These are phyloP conservation scores for Oceanites oceanicus DNA, from an alignment of 2,113 vertebrate species.

Conservation along the genomic window DNA sequence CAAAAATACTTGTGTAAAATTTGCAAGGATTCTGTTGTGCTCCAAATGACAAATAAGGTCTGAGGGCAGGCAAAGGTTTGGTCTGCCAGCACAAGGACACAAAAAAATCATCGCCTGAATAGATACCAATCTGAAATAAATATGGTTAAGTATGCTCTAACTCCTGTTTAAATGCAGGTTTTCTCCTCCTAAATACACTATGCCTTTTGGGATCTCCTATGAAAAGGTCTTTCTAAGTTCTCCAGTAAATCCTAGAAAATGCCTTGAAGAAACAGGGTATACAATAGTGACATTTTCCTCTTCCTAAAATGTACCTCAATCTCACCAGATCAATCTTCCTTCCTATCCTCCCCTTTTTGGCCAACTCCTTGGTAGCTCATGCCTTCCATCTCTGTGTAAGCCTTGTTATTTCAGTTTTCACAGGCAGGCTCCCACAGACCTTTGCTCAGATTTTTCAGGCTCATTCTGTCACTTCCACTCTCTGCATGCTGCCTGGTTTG, in stretches of 20 bases:
- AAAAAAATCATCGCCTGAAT: neutral
- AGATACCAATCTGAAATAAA: neutral
- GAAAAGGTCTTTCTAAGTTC: neutral
- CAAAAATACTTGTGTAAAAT: neutral
- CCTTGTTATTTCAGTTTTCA: neutral
- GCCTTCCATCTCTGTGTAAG: neutral
- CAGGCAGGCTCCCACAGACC: neutral
- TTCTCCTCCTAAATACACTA: neutral
- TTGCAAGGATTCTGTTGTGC: neutral
- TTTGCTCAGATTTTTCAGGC: neutral
- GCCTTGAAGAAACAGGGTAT: neutral
- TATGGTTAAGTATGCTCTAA: neutral
- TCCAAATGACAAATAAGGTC: neutral
- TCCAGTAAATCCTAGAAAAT: neutral
- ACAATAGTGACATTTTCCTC: neutral
- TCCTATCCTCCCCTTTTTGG: neutral
- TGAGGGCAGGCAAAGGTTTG: neutral
- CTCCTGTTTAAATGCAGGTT: neutral
- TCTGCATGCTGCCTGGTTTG: neutral
- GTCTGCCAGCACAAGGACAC: neutral
- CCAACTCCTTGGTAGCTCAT: neutral
- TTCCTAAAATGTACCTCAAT: neutral
- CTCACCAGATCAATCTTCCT: neutral
- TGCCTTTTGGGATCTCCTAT: neutral
- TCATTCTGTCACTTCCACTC: constrained; percentile 29